These are phyloP conservation scores for Caenorhabditis macrosperma DNA, from an alignment of 2,888 invertebrate genomes.

Conservation along the genomic window DNA sequence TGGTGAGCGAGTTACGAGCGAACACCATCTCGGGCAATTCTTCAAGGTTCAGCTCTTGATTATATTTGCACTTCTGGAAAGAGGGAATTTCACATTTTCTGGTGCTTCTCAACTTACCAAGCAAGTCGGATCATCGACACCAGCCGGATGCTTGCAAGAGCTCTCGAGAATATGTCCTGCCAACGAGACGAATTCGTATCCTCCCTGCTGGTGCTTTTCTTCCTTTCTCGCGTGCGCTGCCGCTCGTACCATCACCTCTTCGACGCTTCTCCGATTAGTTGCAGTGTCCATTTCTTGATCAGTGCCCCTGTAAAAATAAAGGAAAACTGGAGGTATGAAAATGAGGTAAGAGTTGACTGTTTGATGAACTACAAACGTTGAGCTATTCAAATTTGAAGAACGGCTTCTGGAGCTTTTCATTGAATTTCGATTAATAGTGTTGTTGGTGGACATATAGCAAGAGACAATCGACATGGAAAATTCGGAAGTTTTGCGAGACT, in stretches of 20 bases:
- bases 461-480: neutral
- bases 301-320: neutral
- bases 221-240: conserved; percentile 31
- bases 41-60: conserved; percentile 69
- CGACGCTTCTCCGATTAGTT: conserved; percentile 6
- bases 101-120: conserved; percentile 45
- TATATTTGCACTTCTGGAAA: conserved; percentile 72
- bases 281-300: neutral
- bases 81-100: neutral
- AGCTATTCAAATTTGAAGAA: neutral
- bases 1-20: conserved; percentile 88
- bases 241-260: conserved; percentile 45
- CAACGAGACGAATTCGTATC: conserved; percentile 55
- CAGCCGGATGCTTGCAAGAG: conserved; percentile 61
- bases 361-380: neutral
- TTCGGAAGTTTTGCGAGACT: neutral
- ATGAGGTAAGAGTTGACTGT: too few relatives aligned
- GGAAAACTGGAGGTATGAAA: too few relatives aligned
- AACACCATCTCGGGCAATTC: conserved; percentile 95
- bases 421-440: neutral
- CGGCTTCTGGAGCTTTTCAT: neutral
- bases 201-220: conserved; percentile 33
- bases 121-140: conserved; percentile 35
- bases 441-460: neutral
- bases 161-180: conserved; percentile 72